A percentile compares a stretch with the other conserved stretches of the same genome.
Evolutionary conservation across 2,113 vertebrate genomes (phyloP).

Genomic region (Poicephalus meyeri): DNA sequence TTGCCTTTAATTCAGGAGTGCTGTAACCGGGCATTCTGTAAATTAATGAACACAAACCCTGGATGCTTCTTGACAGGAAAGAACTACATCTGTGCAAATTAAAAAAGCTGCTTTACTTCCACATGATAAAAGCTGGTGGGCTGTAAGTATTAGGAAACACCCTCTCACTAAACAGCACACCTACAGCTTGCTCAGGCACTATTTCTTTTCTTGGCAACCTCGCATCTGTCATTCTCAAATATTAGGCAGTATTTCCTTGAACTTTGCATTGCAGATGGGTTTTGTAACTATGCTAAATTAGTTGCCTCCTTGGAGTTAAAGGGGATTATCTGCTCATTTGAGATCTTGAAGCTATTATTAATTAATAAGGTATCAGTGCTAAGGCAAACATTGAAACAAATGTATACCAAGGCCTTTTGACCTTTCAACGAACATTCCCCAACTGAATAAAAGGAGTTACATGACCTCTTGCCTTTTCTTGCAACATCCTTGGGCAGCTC

Average conservation of each 20-base stretch:
- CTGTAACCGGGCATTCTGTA: background rate
- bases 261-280: background rate
- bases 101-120: background rate
- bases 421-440: background rate
- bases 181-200: background rate
- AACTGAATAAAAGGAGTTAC: background rate
- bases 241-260: background rate
- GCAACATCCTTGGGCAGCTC: background rate
- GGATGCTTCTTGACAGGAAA: background rate
- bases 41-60: background rate
- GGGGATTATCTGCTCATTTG: background rate
- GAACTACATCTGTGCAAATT: background rate
- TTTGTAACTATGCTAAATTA: background rate
- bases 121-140: background rate
- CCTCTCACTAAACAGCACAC: background rate
- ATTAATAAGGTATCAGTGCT: background rate
- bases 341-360: background rate
- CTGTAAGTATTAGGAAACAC: background rate
- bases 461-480: background rate
- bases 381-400: background rate
- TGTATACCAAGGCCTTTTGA: background rate
- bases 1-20: background rate
- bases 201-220: background rate
- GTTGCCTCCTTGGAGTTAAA: background rate
- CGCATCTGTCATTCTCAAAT: background rate